Evolutionary conservation across 2,113 vertebrate species (phyloP).

Genomic region (Petroica traversi): DNA sequence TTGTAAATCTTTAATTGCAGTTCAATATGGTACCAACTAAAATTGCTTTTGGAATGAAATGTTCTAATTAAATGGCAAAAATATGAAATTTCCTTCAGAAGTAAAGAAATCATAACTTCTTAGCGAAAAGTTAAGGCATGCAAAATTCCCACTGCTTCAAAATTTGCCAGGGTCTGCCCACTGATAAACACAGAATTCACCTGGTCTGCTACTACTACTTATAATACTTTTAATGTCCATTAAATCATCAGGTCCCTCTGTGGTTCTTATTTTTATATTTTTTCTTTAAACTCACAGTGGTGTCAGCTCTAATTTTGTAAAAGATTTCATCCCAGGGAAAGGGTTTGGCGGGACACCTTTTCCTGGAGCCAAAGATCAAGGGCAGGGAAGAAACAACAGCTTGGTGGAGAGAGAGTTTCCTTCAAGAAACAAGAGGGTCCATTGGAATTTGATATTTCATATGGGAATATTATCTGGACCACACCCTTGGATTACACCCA

Average conservation of each 20-base stretch:
- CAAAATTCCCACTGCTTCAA: neutral
- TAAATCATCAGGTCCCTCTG: neutral
- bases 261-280: neutral
- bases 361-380: neutral
- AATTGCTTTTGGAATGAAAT: conserved; percentile 63
- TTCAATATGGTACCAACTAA: conserved; percentile 30
- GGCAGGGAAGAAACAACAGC: neutral
- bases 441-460: neutral
- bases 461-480: neutral
- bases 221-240: neutral
- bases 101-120: conserved; percentile 39
- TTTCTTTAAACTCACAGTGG: neutral
- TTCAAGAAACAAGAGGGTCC: neutral
- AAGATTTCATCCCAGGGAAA: neutral
- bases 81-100: conserved; percentile 28
- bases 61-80: conserved; percentile 40
- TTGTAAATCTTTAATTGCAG: conserved; percentile 72
- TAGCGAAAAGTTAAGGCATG: neutral
- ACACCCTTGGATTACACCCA: neutral
- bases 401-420: neutral
- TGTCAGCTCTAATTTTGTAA: neutral
- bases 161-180: neutral
- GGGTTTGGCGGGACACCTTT: neutral
- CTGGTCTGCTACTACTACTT: neutral
- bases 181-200: neutral